Conservation (phyloP, 64 coral and sea anemone genomes). For the Actinia equina region DNA sequence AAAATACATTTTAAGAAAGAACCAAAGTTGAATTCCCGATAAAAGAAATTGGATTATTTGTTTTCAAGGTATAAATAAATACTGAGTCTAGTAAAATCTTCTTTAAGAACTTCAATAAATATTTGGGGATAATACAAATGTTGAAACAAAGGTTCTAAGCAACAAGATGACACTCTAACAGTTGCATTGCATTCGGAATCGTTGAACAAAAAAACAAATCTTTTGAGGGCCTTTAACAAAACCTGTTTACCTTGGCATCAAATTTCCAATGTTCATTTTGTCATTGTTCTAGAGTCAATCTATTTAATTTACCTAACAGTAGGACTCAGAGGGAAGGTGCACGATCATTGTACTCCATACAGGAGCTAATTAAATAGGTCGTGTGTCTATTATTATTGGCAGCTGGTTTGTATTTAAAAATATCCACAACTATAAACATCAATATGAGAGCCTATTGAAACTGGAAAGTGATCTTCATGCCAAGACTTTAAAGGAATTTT, state of each 20-base stretch:
- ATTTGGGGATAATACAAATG: not conserved
- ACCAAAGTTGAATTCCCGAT: not conserved
- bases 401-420: not conserved
- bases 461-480: not conserved
- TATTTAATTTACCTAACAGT: constrained; percentile 29
- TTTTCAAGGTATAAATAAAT: not conserved
- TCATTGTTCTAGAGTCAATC: constrained; percentile 5
- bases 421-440: not conserved
- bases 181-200: not conserved
- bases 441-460: not conserved
- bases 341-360: not conserved
- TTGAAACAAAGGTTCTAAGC: not conserved
- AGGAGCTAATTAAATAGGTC: not conserved
- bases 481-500: not conserved
- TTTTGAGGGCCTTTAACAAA: constrained; percentile 12
- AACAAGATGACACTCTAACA: not conserved
- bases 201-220: not conserved
- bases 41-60: not conserved
- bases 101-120: not conserved
- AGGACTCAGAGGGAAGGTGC: not conserved
- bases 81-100: not conserved
- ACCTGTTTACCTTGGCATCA: not conserved
- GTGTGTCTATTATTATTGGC: not conserved
- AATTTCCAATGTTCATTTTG: constrained; percentile 39
- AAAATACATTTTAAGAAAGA: not conserved